Conservation (phyloP, 2,113 vertebrate genomes). For the Natator depressus region DNA sequence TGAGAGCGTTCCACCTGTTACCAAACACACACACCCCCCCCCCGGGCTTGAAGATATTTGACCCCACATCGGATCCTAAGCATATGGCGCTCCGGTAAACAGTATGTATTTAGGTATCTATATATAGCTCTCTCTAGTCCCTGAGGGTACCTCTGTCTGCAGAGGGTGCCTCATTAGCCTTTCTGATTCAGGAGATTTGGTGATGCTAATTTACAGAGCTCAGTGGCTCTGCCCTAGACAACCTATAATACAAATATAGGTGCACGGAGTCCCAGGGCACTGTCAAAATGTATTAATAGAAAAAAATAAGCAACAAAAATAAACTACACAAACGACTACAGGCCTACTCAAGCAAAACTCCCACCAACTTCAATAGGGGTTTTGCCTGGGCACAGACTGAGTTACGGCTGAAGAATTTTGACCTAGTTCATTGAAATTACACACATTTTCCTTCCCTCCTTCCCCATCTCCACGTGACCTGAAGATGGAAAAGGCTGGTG, state of each 20-base stretch:
- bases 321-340: neutral
- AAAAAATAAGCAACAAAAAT: conserved; percentile 55
- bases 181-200: neutral
- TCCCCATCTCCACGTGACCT: neutral
- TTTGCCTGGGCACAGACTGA: neutral
- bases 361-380: neutral
- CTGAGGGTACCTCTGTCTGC: neutral
- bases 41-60: neutral
- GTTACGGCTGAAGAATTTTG: neutral
- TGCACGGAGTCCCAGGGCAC: conserved; percentile 13
- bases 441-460: neutral
- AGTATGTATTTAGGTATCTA: neutral
- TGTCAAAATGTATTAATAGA: conserved; percentile 55
- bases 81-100: neutral
- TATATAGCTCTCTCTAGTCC: neutral
- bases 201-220: neutral
- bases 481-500: neutral
- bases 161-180: conserved; percentile 35
- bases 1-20: neutral
- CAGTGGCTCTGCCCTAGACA: conserved; percentile 50
- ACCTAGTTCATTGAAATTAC: neutral
- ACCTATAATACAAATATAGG: neutral
- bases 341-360: neutral
- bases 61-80: neutral
- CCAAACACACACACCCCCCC: too few species aligned